Evolutionary conservation across 2,797 vertebrate species (phyloP), one percentile per base, ranked within the genome.

Genomic region (Lophius americanus): DNA sequence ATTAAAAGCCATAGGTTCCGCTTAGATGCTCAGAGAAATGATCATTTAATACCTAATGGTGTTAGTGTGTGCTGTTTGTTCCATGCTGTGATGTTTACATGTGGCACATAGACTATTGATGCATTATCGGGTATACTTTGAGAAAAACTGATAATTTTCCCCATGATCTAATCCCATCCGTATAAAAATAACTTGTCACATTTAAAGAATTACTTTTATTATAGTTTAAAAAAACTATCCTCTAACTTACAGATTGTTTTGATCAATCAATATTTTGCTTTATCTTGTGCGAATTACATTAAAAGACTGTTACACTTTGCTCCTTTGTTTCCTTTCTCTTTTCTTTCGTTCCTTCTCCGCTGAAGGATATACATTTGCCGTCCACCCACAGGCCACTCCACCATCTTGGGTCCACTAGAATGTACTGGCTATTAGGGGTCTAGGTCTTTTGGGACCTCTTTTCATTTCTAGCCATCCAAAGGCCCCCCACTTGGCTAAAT

Each of bases 381-480:
- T 33, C 11, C 37, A 56, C 57, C 49, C 60, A 35, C 7, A 42
- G 44, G 23, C 14, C 6, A 2, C 42, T n/a, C 23, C 46, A 14
- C 65, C 65, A 57, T 52, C 14, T 39, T 13, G n/a, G 48, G 33
- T 12, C 43, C 39, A 9, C 14, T 32, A 52, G 71, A 89, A 87
- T 84, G 73, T 62, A 4, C 10, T 60, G 68, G 70, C 73, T 72
- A 38, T 62, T 23, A 23, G 23, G 23, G 23, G 23, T 23, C 23
- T 23, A 23, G 23, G 61, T 79, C 85, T 84, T 80, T 53, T 64
- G 88, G 89, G 89, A 90, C 81, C 70, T 78, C 73, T 83, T 63
- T 81, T 89, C 85, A 91, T 89, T 89, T 88, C 73, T 36, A 58
- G 60, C 73, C 82, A 76, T 79, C 68, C 58, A 64, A 63, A 74